Conservation (phyloP, 2,888 invertebrate genomes). For the Pycnomerus fuliginosus region DNA sequence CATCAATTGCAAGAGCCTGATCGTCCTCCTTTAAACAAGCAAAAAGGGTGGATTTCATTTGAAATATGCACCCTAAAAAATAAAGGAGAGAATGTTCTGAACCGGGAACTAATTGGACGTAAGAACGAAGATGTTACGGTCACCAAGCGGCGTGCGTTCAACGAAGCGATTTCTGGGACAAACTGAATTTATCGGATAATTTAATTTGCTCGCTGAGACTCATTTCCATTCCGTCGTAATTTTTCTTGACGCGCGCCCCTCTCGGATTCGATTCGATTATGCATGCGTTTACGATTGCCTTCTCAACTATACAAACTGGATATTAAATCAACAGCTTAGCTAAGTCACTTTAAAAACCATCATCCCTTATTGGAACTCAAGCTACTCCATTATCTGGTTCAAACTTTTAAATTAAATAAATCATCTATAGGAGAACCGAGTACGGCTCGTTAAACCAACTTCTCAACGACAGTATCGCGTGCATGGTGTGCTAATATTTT, state of each 20-base stretch:
- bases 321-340: no score
- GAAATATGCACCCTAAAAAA: slow-evolving; percentile 24
- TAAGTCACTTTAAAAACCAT: no score
- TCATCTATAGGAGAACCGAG: no score
- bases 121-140: slow-evolving; percentile 28
- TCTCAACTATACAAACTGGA: no score
- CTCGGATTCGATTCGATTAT: slow-evolving; percentile 22
- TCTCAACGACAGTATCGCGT: no score
- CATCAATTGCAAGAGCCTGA: background rate
- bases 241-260: slow-evolving; percentile 30
- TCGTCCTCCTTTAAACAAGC: slow-evolving; percentile 2
- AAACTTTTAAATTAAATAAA: no score
- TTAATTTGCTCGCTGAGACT: slow-evolving; percentile 36
- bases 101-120: slow-evolving; percentile 25
- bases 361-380: no score
- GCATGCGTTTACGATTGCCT: slow-evolving; percentile 19
- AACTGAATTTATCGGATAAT: slow-evolving; percentile 36
- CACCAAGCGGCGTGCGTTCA: slow-evolving; percentile 24
- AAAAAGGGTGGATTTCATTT: slow-evolving; percentile 8
- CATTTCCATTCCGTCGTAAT: slow-evolving; percentile 35
- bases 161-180: slow-evolving; percentile 28
- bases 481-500: no score
- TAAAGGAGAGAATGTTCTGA: no score
- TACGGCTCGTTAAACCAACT: no score
- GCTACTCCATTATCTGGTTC: no score